phyloP scores from a whole-genome alignment of 1,140 invertebrate genomes.

The Drosophila bipectinata region DNA sequence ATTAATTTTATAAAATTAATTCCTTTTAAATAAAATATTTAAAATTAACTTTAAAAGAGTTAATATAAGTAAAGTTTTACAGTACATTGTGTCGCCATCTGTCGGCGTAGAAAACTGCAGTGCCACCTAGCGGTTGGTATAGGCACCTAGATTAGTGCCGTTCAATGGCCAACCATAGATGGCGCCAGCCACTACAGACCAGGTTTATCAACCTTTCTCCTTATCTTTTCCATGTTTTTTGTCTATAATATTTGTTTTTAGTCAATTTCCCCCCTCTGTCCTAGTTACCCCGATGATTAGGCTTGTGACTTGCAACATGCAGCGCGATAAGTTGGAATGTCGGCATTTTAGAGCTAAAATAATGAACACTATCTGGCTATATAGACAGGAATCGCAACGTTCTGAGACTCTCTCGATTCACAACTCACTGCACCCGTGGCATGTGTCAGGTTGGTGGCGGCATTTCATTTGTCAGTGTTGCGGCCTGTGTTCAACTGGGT shows the following conservation, averaged over 20 bases:
- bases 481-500: constrained; percentile 48
- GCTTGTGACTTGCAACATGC: not conserved
- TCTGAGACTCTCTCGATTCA: constrained; percentile 21
- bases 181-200: not conserved
- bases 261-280: no score
- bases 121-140: not conserved
- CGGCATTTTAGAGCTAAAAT: not conserved
- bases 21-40: no score
- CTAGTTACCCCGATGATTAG: not conserved
- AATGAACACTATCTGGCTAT: not conserved
- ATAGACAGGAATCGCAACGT: constrained; percentile 31
- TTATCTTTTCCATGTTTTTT: not conserved
- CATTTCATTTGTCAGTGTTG: constrained; percentile 59
- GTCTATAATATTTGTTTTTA: not conserved
- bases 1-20: no score
- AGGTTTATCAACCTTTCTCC: not conserved
- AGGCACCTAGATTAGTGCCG: not conserved
- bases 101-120: not conserved
- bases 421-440: constrained; percentile 56
- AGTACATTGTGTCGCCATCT: not conserved
- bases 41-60: not conserved
- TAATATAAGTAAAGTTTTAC: no score
- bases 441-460: constrained; percentile 49
- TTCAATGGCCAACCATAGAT: not conserved
- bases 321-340: not conserved